Base-by-base conservation (phyloP, 2,113 vertebrate species). In the Istiophorus platypterus region DNA sequence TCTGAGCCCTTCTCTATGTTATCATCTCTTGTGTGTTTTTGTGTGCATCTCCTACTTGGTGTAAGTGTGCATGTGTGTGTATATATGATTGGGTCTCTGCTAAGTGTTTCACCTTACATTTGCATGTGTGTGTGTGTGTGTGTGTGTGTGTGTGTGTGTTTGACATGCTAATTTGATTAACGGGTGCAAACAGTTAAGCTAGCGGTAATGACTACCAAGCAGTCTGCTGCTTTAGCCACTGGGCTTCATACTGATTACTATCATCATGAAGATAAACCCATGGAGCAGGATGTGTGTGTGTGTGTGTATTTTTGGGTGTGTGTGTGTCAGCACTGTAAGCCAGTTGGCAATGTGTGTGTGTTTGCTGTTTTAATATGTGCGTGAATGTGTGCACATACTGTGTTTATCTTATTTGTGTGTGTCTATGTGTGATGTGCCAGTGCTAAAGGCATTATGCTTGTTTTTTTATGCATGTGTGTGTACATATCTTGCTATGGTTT, bases 151-250 rank as follows among this genome's bases (percentile, higher is more conserved):
- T 52, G 3, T 57, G 45, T 84, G 86, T 80, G 76, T 88, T 80
- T 80, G 81, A 83, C 84, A 90, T 87, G 86, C 85, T 93, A 94
- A 94, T 94, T 94, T 92, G 91, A 94, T 95, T 94, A 94, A 92
- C 84, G 85, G 92, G 85, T 92, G 87, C 92, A 92, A 94, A 93
- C 89, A 93, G 93, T 94, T 92, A 91, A 90, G 89, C 92, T 86
- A 93, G 93, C 87, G 78, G 91, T 91, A 94, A 94, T 94, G 92
- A 91, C 93, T 94, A 93, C 87, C 91, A 92, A 93, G 87, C 88
- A 90, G 89, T 76, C 87, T 84, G 85, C 90, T 91, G 82, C 85
- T 90, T 79, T 89, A 82, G 91, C 91, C 87, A 84, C 84, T 88
- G 87, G 90, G 90, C 83, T 89, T 88, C 78, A 81, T 86, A 80